phyloP scores from a whole-genome alignment of 2,797 vertebrate species.

The Phalanger gymnotis region DNA sequence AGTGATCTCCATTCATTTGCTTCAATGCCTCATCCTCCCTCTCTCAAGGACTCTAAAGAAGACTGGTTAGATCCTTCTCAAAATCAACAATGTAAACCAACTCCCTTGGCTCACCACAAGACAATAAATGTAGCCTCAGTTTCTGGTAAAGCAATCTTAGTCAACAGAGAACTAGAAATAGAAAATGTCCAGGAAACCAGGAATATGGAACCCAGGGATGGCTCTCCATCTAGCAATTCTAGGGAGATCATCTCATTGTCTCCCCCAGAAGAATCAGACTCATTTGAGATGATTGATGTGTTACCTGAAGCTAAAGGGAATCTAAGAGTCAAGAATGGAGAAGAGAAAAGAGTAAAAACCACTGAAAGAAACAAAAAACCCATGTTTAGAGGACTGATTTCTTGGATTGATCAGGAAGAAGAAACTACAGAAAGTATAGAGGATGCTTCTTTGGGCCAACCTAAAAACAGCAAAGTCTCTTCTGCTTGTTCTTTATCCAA shows the following conservation, averaged over 20 bases:
- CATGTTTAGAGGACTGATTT: accelerated
- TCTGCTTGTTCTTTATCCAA: background rate
- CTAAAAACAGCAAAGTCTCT: accelerated
- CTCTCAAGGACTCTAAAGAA: background rate
- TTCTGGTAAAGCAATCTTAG: accelerated
- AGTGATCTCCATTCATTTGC: accelerated
- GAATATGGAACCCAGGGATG: background rate
- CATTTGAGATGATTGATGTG: conserved; percentile 52
- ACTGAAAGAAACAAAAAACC: background rate
- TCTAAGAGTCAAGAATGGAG: conserved; percentile 40
- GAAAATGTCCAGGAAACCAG: background rate
- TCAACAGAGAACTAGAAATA: background rate
- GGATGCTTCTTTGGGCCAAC: background rate
- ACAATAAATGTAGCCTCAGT: accelerated
- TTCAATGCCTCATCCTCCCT: conserved; percentile 19
- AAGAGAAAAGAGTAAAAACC: background rate
- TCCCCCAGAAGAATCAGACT: conserved; percentile 1
- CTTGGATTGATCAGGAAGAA: conserved; percentile 22
- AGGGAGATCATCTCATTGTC: background rate
- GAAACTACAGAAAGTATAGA: conserved; percentile 61
- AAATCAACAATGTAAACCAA: background rate
- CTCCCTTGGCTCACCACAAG: background rate
- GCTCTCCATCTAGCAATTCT: accelerated
- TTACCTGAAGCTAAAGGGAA: conserved; percentile 52
- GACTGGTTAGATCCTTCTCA: background rate